Evolutionary conservation across 2,113 vertebrate genomes (phyloP), one percentile per base, ranked within the genome.

Genomic region (Opisthocomus hoazin): DNA sequence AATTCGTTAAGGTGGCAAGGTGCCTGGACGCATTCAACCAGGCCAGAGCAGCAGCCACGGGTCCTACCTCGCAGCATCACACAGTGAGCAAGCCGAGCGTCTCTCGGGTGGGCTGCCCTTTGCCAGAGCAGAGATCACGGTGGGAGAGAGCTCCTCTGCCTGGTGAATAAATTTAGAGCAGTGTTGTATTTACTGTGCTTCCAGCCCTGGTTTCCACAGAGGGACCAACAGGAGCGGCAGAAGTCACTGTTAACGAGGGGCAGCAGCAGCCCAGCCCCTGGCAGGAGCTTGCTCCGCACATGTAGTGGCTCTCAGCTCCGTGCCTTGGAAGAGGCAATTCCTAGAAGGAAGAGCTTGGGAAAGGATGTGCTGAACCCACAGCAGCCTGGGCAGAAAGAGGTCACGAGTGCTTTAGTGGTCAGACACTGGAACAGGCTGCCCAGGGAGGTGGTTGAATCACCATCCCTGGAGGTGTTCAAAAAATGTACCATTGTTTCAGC

Each of bases 21-120:
- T 48, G 63, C n/a, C 4, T 3, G 83, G 37, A 21, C 2, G 3
- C 37, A 45, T 57, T 85, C 46, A 76, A 15, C 22, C 4, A 3
- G 58, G 60, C 58, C 56, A 15, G 57, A 76, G 77, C 36, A 34
- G 68, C 22, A 70, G 87, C 74, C 61, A n/a, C 0, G 30, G 56
- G 43, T 23, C n/a, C 54, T 83, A 30, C 50, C 58, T 61, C 30
- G 69, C 68, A 53, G 64, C 71, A 32, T 17, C 57, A 14, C 24
- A 8, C 51, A 5, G 23, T 1, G 27, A 53, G 13, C 2, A 1
- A 39, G 50, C 6, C 0, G 1, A 23, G 26, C 9, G 0, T 32
- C 9, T 63, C 32, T 51, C 15, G 0, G n/a, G 37, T 6, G 5
- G 2, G 11, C 64, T 1, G 23, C 69, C 26, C 69, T 51, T 79